Percentiles rank a stretch among this genome's conserved stretches.
Evolutionary conservation across 2,797 vertebrate species (phyloP).

Genomic region (Merluccius polli): DNA sequence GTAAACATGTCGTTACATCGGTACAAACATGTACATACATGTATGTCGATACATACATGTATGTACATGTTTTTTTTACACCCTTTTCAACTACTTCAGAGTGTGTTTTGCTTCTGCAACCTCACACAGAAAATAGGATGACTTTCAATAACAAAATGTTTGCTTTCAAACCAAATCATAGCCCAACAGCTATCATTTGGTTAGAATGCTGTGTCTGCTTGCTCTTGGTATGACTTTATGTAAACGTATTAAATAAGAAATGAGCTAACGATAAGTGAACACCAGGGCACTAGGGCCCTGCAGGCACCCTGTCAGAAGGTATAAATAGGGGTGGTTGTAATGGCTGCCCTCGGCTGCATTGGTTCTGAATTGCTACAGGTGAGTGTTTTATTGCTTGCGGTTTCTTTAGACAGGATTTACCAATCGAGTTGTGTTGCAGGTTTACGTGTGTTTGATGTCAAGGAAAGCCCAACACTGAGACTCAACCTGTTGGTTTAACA

Average conservation of each 20-base stretch:
- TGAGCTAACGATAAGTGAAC: neutral
- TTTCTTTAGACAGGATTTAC: neutral
- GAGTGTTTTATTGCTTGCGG: neutral
- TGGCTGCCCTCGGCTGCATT: neutral
- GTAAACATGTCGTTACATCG: too few species aligned
- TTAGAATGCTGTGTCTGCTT: neutral
- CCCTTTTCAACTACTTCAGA: neutral
- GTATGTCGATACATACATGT: too few species aligned
- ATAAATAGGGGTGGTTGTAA: neutral
- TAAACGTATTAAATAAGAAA: neutral
- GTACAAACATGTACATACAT: too few species aligned
- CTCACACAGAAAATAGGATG: neutral
- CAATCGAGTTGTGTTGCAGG: neutral
- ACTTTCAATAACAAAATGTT: neutral
- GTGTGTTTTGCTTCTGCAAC: neutral
- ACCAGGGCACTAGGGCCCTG: neutral
- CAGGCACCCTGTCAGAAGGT: neutral
- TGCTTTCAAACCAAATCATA: neutral
- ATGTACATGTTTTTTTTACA: neutral
- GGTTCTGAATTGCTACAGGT: neutral
- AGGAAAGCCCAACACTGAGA: neutral
- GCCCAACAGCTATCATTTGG: neutral
- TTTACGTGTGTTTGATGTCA: neutral
- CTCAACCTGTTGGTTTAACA: neutral
- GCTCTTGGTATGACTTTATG: neutral